Evolutionary conservation across 2,888 invertebrate genomes (phyloP).

Genomic region (Mayetiola destructor): DNA sequence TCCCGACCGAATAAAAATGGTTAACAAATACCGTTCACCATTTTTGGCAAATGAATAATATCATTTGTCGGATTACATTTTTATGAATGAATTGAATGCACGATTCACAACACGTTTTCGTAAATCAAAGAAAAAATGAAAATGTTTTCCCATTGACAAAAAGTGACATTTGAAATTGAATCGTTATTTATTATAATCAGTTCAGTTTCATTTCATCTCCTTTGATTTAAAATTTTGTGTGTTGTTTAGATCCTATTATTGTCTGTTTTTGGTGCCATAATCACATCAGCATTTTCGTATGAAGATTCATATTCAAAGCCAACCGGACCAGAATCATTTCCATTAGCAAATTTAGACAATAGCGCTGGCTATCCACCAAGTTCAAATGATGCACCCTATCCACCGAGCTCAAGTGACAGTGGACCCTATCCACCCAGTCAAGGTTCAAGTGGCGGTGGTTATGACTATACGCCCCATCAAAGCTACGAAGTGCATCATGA

Average conservation of each 20-base stretch:
- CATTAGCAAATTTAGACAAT: background rate
- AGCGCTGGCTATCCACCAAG: too few species aligned
- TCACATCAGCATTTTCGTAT: constrained; percentile 3
- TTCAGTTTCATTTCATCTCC: background rate
- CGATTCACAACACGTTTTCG: too few species aligned
- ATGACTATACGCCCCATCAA: constrained; percentile 8
- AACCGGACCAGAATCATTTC: background rate
- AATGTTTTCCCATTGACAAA: too few species aligned
- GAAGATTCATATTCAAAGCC: constrained; percentile 9
- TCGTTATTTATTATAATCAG: too few species aligned
- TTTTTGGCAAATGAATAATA: too few species aligned
- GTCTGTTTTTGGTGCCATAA: constrained; percentile 7
- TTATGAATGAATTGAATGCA: too few species aligned
- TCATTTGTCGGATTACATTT: too few species aligned
- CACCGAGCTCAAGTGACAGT: background rate
- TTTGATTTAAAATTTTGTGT: background rate
- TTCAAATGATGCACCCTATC: too few species aligned
- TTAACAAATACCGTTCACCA: too few species aligned
- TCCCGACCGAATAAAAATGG: too few species aligned
- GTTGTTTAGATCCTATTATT: background rate
- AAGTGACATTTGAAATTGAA: too few species aligned
- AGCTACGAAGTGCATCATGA: constrained; percentile 8
- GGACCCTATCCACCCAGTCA: background rate
- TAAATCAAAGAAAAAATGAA: too few species aligned
- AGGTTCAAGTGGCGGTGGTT: constrained; percentile 1